phyloP scores from a whole-genome alignment of 2,113 vertebrate genomes.

The Oreocharis arfaki region DNA sequence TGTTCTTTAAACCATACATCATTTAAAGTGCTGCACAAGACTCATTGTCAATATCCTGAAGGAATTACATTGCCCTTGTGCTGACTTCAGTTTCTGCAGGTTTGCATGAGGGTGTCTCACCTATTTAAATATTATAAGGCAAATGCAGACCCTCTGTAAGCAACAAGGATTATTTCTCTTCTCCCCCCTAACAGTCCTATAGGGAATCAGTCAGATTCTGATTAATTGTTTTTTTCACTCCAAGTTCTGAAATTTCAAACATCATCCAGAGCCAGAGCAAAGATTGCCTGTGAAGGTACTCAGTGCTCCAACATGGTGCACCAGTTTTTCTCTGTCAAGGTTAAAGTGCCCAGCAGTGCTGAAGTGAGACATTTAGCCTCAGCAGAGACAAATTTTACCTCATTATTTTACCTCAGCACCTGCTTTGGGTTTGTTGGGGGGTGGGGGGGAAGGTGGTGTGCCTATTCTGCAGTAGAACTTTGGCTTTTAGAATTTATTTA shows the following conservation, averaged over 20 bases:
- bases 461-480: neutral
- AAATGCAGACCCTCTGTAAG: neutral
- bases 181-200: neutral
- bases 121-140: neutral
- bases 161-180: neutral
- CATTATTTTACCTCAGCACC: neutral
- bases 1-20: neutral
- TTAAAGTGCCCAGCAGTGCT: neutral
- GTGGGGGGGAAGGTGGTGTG: neutral
- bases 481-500: neutral
- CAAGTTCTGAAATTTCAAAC: neutral
- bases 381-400: neutral
- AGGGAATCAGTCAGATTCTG: neutral
- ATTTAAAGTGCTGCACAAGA: neutral
- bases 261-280: neutral
- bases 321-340: neutral
- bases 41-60: neutral
- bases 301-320: neutral
- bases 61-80: neutral
- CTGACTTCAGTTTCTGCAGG: neutral
- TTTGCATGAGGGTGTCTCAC: neutral
- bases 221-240: neutral
- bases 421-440: neutral
- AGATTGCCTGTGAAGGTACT: neutral
- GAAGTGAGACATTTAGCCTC: neutral